These are phyloP conservation scores for Lithophane socia DNA, from an alignment of 2,888 invertebrate genomes.

Conservation along the genomic window DNA sequence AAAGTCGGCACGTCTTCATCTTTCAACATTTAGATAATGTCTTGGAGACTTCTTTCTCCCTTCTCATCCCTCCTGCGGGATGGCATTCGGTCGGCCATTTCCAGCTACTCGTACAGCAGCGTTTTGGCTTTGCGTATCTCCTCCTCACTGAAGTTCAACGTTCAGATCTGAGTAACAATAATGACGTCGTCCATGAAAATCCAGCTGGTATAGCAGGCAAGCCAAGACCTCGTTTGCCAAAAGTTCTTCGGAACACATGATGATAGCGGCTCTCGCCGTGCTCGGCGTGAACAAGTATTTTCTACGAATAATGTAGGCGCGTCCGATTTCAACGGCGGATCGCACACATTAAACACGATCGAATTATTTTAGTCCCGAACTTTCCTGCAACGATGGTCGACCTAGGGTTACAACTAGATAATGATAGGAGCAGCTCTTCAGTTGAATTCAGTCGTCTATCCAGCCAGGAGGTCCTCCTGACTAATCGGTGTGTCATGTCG, in stretches of 20 bases:
- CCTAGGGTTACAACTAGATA: slow-evolving; percentile 40
- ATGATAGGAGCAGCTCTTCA: slow-evolving; percentile 43
- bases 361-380: slow-evolving; percentile 20
- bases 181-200: not conserved
- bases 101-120: not conserved
- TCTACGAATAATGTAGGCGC: too few species aligned
- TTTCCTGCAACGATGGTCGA: slow-evolving; percentile 6
- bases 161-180: not conserved
- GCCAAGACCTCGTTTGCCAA: not conserved
- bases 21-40: too few species aligned
- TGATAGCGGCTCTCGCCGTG: too few species aligned
- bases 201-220: not conserved
- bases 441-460: slow-evolving; percentile 36
- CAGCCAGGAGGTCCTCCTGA: slow-evolving; percentile 34
- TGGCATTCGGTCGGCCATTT: not conserved
- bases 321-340: not conserved
- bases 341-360: not conserved
- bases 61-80: not conserved
- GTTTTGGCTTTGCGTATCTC: not conserved
- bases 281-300: not conserved
- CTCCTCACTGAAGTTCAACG: not conserved
- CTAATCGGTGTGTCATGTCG: slow-evolving; percentile 73
- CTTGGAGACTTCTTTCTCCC: not conserved
- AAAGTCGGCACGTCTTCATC: too few species aligned
- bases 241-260: not conserved